Conservation (phyloP, 2,888 invertebrate species). For the Drosophila putrida region DNA sequence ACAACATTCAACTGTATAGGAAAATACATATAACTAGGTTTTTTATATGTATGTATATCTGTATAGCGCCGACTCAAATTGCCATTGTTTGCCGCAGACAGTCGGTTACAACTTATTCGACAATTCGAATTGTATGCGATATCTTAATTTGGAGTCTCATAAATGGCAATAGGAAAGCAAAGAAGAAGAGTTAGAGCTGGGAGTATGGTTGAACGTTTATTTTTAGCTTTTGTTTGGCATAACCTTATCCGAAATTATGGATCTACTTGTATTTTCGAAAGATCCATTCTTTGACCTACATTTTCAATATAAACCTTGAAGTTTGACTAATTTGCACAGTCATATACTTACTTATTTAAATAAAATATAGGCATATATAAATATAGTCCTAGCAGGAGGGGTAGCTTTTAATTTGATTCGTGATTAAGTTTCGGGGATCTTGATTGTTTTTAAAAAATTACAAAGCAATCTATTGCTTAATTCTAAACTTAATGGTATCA, state of each 20-base stretch:
- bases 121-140: conserved; percentile 71
- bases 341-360: no score
- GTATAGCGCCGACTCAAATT: conserved; percentile 50
- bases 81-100: conserved; percentile 75
- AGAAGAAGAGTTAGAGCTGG: not conserved
- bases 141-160: conserved; percentile 80
- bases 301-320: not conserved
- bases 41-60: conserved; percentile 18
- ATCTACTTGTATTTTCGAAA: not conserved
- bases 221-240: not conserved
- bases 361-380: no score
- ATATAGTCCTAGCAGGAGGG: no score
- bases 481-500: no score
- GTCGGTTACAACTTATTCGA: conserved; percentile 70
- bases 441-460: no score
- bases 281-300: not conserved
- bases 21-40: not conserved
- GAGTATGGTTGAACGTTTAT: not conserved
- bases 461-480: no score
- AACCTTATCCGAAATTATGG: not conserved
- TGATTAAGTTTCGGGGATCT: no score
- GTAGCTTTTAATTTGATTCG: no score
- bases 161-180: conserved; percentile 51
- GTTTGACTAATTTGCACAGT: no score
- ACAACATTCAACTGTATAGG: conserved; percentile 17